A percentile compares a stretch with the other conserved stretches of the same genome.
phyloP scores from a whole-genome alignment of 2,797 vertebrate genomes.

The Lemur catta region DNA sequence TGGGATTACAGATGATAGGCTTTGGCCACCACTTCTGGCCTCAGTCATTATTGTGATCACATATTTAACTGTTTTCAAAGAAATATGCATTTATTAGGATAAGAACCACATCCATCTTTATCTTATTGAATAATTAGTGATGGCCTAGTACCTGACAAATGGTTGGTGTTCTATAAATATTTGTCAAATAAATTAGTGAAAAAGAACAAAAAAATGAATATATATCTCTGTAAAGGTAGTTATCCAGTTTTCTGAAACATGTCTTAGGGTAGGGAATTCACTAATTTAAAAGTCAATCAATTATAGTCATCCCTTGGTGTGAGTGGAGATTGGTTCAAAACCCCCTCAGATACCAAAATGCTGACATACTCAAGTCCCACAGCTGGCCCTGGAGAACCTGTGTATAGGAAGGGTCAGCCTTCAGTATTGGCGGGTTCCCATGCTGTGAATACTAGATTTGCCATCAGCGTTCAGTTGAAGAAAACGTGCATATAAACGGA shows the following conservation, averaged over 20 bases:
- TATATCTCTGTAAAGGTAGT: background rate
- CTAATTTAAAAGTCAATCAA: background rate
- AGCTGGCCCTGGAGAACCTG: background rate
- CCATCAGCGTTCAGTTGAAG: background rate
- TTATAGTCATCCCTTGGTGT: no score
- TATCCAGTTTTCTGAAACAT: background rate
- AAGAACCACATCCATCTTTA: background rate
- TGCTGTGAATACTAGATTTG: background rate
- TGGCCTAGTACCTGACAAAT: background rate
- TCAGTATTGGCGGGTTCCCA: background rate
- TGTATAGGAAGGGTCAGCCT: background rate
- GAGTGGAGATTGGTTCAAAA: no score
- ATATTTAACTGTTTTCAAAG: background rate
- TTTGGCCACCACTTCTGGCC: no score
- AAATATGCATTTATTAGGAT: background rate
- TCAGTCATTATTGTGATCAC: background rate
- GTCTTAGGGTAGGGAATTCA: background rate
- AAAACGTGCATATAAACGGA: background rate
- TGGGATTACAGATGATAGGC: no score
- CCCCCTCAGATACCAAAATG: background rate
- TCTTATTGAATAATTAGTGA: background rate
- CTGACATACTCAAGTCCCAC: background rate
- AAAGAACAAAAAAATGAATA: background rate
- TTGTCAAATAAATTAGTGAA: background rate
- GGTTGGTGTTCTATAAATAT: background rate